Percentiles rank a stretch among this genome's conserved stretches.
phyloP scores from a whole-genome alignment of 2,888 invertebrate genomes.

The Balanococcus diminutus region DNA sequence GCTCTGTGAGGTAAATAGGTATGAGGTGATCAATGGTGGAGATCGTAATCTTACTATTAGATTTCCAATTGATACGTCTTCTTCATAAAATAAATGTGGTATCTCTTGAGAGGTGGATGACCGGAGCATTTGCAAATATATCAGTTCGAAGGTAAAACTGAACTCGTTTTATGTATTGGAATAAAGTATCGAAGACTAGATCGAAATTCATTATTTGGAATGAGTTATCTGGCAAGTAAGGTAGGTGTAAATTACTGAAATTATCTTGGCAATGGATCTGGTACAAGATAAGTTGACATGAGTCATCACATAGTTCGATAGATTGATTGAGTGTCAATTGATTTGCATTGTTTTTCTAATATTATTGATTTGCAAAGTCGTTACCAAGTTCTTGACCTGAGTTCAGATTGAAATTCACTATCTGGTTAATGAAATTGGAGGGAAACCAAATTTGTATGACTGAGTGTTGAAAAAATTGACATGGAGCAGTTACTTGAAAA shows the following conservation, averaged over 20 bases:
- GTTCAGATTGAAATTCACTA: too few species aligned
- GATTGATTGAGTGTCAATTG: too few species aligned
- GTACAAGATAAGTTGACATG: neutral
- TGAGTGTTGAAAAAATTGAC: too few species aligned
- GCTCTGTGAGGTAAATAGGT: neutral
- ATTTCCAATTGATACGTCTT: neutral
- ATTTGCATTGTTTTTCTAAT: too few species aligned
- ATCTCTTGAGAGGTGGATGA: neutral
- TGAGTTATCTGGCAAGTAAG: neutral
- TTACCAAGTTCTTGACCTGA: too few species aligned
- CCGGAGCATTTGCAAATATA: neutral
- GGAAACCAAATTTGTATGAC: too few species aligned
- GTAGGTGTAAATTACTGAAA: neutral
- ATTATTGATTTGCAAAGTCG: too few species aligned
- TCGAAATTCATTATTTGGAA: neutral
- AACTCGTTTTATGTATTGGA: neutral
- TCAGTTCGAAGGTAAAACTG: neutral
- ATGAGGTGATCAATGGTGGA: neutral
- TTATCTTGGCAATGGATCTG: neutral
- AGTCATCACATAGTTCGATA: neutral
- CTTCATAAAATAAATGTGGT: neutral
- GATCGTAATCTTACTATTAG: too few species aligned
- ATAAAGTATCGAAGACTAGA: neutral
- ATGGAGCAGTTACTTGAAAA: too few species aligned
- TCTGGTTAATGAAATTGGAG: too few species aligned